Base-by-base conservation (phyloP, 1,140 invertebrate genomes). In the Hirudo medicinalis region DNA sequence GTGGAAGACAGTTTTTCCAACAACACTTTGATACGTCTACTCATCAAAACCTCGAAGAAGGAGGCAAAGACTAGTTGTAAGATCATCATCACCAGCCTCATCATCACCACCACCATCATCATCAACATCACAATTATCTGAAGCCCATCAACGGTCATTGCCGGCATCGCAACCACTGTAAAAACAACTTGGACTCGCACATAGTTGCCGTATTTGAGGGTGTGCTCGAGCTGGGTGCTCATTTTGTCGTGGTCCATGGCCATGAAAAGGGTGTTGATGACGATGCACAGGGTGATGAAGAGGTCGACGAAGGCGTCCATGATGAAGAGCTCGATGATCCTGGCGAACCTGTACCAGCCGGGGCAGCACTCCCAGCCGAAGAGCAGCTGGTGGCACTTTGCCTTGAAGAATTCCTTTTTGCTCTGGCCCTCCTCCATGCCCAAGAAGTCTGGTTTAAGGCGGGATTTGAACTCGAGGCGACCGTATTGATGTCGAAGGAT, bases 231-330 rank as follows among this genome's bases (percentile, higher is more conserved):
- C 17, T 72, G 67, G n/a, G 72, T 25, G 9, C 73, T 68, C 91
- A 95, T 96, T 73, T 92, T 89, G 82, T 97, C 89, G 80, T 96
- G 92, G 84, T 97, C 94, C 80, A 96, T 84, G 19, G 93, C 94
- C 94, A 98, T 97, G 84, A 97, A 97, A 71, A 94, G 85, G 0
- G 95, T 98, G 80, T 98, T 98, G 75, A 96, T 90, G 69, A 97
- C 90, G 83, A 98, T 98, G 83, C 94, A 97, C 57, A 97, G 85
- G 13, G 94, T 97, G 80, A 98, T 97, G 83, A 97, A 97, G 73
- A 97, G 85, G 82, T 98, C 95, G 74, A 97, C 91, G 80, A 97
- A 98, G 11, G 94, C 92, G 86, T 97, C 94, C 83, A 97, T 94
- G 70, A 97, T 94, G 76, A 98, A 85, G n/a, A 95, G 83, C 2